Conservation (phyloP, 2,888 invertebrate species). For the Polydrusus cervinus region DNA sequence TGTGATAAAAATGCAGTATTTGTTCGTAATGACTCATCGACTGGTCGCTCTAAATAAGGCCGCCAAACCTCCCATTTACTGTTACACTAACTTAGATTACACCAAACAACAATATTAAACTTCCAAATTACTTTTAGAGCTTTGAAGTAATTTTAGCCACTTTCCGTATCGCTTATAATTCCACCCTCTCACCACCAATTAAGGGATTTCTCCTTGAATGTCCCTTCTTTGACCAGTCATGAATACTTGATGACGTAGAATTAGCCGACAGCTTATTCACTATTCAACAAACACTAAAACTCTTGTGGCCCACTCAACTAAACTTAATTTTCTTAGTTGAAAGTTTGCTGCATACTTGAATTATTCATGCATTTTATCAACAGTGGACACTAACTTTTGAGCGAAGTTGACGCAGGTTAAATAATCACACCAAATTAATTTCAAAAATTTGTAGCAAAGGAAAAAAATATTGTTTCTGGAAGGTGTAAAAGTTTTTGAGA, state of each 20-base stretch:
- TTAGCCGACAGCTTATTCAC: constrained; percentile 43
- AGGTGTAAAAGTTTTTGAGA: too few relatives aligned
- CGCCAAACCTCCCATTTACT: background rate
- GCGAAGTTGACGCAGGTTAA: background rate
- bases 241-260: constrained; percentile 46
- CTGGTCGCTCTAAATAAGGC: too few relatives aligned
- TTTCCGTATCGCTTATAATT: constrained; percentile 43
- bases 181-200: constrained; percentile 46
- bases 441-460: too few relatives aligned
- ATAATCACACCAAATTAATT: too few relatives aligned
- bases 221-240: constrained; percentile 49
- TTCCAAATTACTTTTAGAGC: constrained; percentile 40
- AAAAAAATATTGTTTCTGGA: too few relatives aligned
- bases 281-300: constrained; percentile 29
- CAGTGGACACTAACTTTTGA: background rate
- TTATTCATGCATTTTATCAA: constrained; percentile 8
- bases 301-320: constrained; percentile 17
- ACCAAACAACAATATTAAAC: constrained; percentile 34
- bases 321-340: constrained; percentile 41
- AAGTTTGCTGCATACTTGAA: background rate
- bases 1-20: too few relatives aligned
- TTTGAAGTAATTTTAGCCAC: constrained; percentile 45
- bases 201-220: constrained; percentile 26
- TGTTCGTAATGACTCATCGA: too few relatives aligned
- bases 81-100: constrained; percentile 1